Percentiles rank a stretch among this genome's conserved stretches.
Evolutionary conservation across 2,888 invertebrate species (phyloP).

Genomic region (Xestia rhomboidea): DNA sequence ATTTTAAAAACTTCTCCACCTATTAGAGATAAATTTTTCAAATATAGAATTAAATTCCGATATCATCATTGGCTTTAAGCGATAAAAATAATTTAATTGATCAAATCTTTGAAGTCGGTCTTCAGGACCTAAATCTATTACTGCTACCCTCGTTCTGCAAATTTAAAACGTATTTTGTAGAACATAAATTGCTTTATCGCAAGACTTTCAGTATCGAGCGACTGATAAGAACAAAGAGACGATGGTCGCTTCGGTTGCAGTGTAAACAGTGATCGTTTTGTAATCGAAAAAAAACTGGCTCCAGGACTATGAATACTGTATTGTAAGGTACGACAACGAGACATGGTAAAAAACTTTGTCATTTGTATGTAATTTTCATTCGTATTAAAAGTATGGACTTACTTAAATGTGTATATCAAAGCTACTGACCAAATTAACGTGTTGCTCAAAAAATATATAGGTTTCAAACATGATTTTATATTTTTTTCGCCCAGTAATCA

Average conservation of each 20-base stretch:
- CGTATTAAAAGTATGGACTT: neutral
- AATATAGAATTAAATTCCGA: neutral
- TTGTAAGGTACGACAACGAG: neutral
- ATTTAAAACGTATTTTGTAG: constrained; percentile 6
- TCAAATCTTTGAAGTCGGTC: neutral
- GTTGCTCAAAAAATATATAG: too few relatives aligned
- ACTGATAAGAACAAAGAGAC: constrained; percentile 25
- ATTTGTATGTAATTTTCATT: too few relatives aligned
- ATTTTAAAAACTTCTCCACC: neutral
- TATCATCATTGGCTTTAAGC: neutral
- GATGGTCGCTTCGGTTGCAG: neutral
- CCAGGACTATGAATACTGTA: constrained; percentile 1
- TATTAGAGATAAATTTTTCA: neutral
- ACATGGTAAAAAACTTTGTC: too few relatives aligned
- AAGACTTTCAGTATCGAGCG: constrained; percentile 12
- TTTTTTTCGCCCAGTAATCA: too few relatives aligned
- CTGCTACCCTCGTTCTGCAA: constrained; percentile 2
- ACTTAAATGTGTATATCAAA: neutral
- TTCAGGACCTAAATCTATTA: neutral
- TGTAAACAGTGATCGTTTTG: constrained; percentile 24
- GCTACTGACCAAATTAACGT: neutral
- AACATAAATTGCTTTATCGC: neutral
- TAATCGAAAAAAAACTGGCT: neutral
- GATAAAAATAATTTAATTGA: constrained; percentile 1
- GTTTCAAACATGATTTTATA: neutral